Evolutionary conservation across 2,797 vertebrate species (phyloP).

Genomic region (Trachops cirrhosus): DNA sequence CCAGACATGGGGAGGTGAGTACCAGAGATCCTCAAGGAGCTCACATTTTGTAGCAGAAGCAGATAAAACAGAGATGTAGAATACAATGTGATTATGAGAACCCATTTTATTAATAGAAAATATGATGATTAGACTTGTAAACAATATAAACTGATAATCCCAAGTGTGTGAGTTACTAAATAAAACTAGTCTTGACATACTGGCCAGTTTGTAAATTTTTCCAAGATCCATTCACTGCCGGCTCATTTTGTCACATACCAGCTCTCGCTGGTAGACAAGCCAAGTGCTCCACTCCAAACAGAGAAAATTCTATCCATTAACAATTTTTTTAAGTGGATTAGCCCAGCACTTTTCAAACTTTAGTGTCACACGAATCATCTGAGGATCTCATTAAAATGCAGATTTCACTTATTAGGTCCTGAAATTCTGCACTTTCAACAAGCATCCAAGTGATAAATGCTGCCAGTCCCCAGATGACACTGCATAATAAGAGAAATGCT

Average conservation of each 20-base stretch:
- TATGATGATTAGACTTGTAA: background rate
- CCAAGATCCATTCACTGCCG: background rate
- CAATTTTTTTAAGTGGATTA: background rate
- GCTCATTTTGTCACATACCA: background rate
- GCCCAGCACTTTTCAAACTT: background rate
- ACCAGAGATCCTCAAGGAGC: background rate
- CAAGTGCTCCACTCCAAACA: background rate
- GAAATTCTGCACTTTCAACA: background rate
- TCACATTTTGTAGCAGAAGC: background rate
- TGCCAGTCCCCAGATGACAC: background rate
- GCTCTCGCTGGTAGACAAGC: background rate
- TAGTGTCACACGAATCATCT: background rate
- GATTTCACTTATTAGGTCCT: background rate
- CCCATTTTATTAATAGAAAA: background rate
- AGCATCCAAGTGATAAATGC: background rate
- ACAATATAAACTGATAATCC: background rate
- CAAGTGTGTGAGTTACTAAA: background rate
- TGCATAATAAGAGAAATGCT: background rate
- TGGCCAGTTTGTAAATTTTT: background rate
- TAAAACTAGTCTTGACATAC: background rate
- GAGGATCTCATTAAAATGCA: background rate
- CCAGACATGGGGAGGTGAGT: background rate
- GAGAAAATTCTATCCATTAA: background rate
- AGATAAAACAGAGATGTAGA: background rate
- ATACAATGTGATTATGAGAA: background rate